These are phyloP conservation scores for Drosophila cardini DNA, from an alignment of 1,140 invertebrate species.

Conservation along the genomic window DNA sequence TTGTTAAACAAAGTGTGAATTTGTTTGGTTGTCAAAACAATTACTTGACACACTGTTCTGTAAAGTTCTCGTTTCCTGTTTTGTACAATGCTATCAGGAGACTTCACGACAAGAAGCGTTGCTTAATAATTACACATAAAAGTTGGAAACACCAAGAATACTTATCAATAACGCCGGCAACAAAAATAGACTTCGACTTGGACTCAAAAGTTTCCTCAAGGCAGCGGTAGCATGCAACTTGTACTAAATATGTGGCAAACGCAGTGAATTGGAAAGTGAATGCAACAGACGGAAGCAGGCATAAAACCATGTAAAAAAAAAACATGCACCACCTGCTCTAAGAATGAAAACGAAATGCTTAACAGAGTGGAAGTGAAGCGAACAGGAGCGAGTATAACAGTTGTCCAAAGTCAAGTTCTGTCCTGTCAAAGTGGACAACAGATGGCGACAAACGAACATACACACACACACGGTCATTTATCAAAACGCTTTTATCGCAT, in stretches of 20 bases:
- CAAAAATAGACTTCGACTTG: neutral
- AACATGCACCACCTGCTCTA: constrained; percentile 63
- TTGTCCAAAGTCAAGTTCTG: constrained; percentile 1
- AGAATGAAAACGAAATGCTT: constrained; percentile 59
- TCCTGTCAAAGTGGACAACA: constrained; percentile 5
- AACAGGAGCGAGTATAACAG: neutral
- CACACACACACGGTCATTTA: neutral
- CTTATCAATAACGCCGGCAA: constrained; percentile 27
- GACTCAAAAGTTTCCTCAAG: constrained; percentile 17
- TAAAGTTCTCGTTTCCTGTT: constrained; percentile 36
- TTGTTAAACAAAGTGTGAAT: neutral
- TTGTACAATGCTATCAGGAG: constrained; percentile 23
- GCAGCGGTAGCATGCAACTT: constrained; percentile 41
- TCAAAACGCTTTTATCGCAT: constrained; percentile 12
- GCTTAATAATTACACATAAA: constrained; percentile 36
- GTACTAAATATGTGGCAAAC: constrained; percentile 13
- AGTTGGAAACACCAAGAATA: neutral
- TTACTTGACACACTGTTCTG: neutral
- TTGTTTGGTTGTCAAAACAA: neutral
- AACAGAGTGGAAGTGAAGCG: constrained; percentile 4
- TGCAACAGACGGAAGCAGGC: constrained; percentile 16
- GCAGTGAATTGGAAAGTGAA: constrained; percentile 69
- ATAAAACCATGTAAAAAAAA: neutral
- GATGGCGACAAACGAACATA: constrained; percentile 3
- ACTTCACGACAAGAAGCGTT: constrained; percentile 10